Conservation (phyloP, 2,888 invertebrate genomes). For the Mythimna pallens region DNA sequence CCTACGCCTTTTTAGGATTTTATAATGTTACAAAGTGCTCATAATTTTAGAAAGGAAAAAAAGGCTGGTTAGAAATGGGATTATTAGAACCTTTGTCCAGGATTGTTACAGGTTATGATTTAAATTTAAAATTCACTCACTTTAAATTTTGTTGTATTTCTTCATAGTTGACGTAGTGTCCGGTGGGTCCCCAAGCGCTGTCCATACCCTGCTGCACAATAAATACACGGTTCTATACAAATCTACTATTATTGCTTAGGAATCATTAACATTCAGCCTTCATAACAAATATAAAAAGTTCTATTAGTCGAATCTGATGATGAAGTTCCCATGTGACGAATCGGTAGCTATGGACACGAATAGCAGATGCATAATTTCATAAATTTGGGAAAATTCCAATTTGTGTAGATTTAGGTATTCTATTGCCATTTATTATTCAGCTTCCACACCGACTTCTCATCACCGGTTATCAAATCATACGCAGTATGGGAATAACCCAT, state of each 20-base stretch:
- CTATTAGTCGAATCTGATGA: not conserved
- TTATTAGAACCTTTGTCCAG: not conserved
- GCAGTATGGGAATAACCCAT: slow-evolving; percentile 1
- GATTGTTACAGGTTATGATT: not conserved
- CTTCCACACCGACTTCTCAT: not conserved
- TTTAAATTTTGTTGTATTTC: slow-evolving; percentile 96
- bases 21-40: not conserved
- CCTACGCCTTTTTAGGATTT: not conserved
- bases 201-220: slow-evolving; percentile 81
- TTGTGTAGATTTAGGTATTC: not conserved
- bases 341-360: too few species aligned
- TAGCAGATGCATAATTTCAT: not conserved
- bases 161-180: slow-evolving; percentile 96
- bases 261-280: slow-evolving; percentile 10
- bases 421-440: not conserved
- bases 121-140: slow-evolving; percentile 88
- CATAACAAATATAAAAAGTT: slow-evolving; percentile 9
- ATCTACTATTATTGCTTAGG: not conserved
- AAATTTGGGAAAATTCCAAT: slow-evolving; percentile 2
- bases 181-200: slow-evolving; percentile 88
- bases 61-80: not conserved
- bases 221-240: slow-evolving; percentile 39
- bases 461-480: not conserved
- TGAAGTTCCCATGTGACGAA: not conserved
- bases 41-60: not conserved